Evolutionary conservation across 2,888 invertebrate species (phyloP), one percentile per base, ranked within the genome.

Genomic region (Tanytarsus gracilentus): DNA sequence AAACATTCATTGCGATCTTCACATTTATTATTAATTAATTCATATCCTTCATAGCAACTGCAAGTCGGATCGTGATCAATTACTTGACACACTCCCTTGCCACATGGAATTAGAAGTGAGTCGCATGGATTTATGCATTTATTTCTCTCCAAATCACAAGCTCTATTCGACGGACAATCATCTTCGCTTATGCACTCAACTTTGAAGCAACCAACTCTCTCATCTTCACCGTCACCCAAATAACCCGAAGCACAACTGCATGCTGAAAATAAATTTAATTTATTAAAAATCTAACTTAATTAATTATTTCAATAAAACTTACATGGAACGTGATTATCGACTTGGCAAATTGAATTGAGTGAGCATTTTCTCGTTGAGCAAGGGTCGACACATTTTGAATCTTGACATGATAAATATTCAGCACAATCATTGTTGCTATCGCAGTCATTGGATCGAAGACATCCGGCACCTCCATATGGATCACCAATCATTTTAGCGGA

Each of bases 81-180:
- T 8, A 85, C 83, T 65, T 80, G 77, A 68, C 94, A 94, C 9
- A 77, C 79, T 26, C 93, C 94, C 66, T 88, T 86, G 61, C 87
- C 85, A 71, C 94, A 94, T 63, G 81, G 81, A 3, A 82, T 75
- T 64, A 80, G 77, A n/a, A n/a, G n/a, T n/a, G n/a, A 44, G 65
- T 88, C 87, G 67, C 94, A 94, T 62, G 90, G 88, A 75, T 88
- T 86, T 86, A 71, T 78, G 69, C 89, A 91, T 73, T 88, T 89
- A 70, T 90, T 88, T 53, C 77, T 83, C 66, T 80, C 80, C 3
- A 74, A 71, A 67, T 90, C 86, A 68, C 93, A 93, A 65, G 82
- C 81, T 71, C 85, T 87, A 63, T 88, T 86, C 29, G 68, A 71
- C 3, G 85, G 74, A 68, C 93, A 93, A 65, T 91, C 90, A 36